Percentiles rank a stretch among this genome's conserved stretches.
Conservation (phyloP, 2,113 vertebrate genomes). For the Oncorhynchus masou region DNA sequence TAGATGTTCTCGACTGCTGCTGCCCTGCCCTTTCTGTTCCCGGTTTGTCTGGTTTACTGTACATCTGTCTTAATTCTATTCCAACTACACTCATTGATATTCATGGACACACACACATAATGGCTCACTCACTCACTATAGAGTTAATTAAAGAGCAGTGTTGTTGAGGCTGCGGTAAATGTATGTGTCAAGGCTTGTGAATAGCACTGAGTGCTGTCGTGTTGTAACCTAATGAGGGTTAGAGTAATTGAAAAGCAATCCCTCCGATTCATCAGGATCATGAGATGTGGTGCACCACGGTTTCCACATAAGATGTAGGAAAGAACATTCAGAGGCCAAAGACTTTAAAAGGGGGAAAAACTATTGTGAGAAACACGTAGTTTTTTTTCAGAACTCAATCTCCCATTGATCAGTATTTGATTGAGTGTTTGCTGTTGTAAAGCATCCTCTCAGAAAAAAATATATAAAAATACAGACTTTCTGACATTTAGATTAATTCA, state of each 20-base stretch:
- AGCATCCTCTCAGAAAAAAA: background rate
- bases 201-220: constrained; percentile 16
- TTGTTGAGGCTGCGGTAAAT: constrained; percentile 8
- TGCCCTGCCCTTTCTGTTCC: too few relatives aligned
- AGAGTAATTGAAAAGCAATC: constrained; percentile 55
- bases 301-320: background rate
- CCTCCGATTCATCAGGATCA: constrained; percentile 36
- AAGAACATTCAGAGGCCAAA: too few relatives aligned
- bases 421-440: background rate
- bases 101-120: background rate
- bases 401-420: too few relatives aligned
- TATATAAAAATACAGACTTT: background rate
- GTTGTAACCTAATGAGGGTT: constrained; percentile 25
- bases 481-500: background rate
- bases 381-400: too few relatives aligned
- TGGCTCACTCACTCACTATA: background rate
- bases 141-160: background rate
- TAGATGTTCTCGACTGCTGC: too few relatives aligned
- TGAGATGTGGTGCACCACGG: constrained; percentile 29
- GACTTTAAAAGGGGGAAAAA: too few relatives aligned
- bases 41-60: too few relatives aligned
- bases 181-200: constrained; percentile 51
- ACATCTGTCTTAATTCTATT: too few relatives aligned
- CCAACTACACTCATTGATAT: too few relatives aligned
- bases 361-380: too few relatives aligned